These are phyloP conservation scores for Alosa sapidissima DNA, from an alignment of 2,797 vertebrate species.

Conservation along the genomic window DNA sequence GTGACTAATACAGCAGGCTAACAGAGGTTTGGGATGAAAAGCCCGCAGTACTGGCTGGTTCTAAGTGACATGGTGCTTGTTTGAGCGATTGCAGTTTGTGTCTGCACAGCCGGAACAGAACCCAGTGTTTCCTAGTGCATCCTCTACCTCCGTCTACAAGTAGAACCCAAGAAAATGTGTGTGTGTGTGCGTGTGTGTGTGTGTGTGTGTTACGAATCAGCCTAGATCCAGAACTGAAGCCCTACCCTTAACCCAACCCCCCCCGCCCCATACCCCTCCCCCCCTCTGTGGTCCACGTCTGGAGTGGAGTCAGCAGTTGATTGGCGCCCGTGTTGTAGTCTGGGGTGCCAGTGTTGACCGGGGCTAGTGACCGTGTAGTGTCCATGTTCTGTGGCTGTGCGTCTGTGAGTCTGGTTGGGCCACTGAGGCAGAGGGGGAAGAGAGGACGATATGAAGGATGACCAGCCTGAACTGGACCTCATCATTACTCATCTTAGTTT, in stretches of 20 bases:
- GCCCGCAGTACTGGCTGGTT: not conserved
- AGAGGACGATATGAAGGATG: not conserved
- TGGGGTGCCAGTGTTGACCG: not conserved
- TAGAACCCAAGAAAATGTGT: not conserved
- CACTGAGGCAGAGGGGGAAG: not conserved
- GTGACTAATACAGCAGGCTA: not conserved
- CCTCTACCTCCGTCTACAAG: not conserved
- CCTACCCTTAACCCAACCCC: not conserved
- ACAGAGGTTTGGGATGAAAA: not conserved
- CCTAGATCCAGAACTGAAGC: not conserved
- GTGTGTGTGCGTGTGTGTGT: not conserved
- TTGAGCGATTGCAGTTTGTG: not conserved
- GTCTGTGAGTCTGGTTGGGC: not conserved
- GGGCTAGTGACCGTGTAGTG: not conserved
- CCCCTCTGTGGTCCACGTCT: slow-evolving; percentile 42
- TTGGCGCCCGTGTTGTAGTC: not conserved
- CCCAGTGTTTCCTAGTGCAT: not conserved
- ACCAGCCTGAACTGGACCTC: not conserved
- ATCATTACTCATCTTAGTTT: too few relatives aligned
- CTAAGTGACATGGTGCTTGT: not conserved
- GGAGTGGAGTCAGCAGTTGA: not conserved
- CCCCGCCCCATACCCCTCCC: not conserved
- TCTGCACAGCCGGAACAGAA: not conserved
- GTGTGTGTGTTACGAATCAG: not conserved
- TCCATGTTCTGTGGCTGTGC: not conserved